Conservation (phyloP, 2,888 invertebrate species). For the Oscheius myriophilus region DNA sequence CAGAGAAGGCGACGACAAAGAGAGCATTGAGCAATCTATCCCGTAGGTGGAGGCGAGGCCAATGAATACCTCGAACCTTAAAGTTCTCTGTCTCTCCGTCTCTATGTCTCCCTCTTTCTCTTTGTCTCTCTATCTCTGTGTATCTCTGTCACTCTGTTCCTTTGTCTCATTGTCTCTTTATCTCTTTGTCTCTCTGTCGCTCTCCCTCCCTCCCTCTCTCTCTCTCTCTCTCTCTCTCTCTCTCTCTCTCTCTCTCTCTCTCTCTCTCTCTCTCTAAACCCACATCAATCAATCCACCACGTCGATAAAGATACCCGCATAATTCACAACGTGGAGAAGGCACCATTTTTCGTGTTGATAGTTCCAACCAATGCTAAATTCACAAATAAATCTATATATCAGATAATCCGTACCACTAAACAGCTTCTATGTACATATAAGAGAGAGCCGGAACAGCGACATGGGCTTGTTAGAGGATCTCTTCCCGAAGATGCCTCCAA, state of each 20-base stretch:
- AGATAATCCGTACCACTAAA: constrained; percentile 72
- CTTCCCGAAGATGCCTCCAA: constrained; percentile 38
- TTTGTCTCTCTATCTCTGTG: neutral
- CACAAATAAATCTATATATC: neutral
- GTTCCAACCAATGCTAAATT: constrained; percentile 75
- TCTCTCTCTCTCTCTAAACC: neutral
- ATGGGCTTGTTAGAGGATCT: constrained; percentile 74
- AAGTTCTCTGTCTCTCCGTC: constrained; percentile 4
- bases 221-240: neutral
- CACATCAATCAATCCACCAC: constrained; percentile 75
- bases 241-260: neutral
- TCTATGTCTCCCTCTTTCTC: neutral
- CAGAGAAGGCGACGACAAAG: constrained; percentile 73
- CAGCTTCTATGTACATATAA: constrained; percentile 75
- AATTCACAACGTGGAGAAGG: constrained; percentile 75
- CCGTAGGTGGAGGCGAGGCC: constrained; percentile 72
- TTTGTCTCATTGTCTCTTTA: no score
- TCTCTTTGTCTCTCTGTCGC: no score
- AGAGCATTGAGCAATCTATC: constrained; percentile 74
- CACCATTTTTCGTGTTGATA: constrained; percentile 73
- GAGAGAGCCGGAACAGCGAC: constrained; percentile 75
- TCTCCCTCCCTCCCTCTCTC: neutral
- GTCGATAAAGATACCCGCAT: constrained; percentile 74
- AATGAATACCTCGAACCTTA: constrained; percentile 69
- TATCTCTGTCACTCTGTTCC: neutral